Base-by-base conservation (phyloP, 2,797 vertebrate genomes). In the Enteromius thamalakanensis region DNA sequence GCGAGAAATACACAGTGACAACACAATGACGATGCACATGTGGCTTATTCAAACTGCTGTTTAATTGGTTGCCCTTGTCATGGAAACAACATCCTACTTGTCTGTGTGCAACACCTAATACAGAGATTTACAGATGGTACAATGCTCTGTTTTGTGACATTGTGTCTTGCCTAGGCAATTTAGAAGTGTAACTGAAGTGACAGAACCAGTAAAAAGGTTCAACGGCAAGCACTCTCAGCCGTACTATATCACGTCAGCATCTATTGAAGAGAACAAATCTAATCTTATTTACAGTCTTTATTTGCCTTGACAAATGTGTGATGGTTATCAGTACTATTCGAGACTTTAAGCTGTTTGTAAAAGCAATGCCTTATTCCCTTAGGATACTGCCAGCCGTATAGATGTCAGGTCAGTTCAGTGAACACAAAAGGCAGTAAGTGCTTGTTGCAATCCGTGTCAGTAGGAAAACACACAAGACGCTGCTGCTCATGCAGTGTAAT, bases 21-120 rank as follows among this genome's bases (percentile, higher is more conserved):
- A 81, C 72, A 72, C 62, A 82, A 76, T 83, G 45, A 77, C 69
- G 23, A 45, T 67, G 74, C 80, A 65, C 47, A 34, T 71, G 21
- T 85, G 74, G 74, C 74, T 86, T 68, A 76, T 86, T 88, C 81
- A 85, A 45, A 45, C 83, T 84, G 62, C 65, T 42, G 45, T 86
- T 80, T 88, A 86, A 86, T 83, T 85, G 83, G 85, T 79, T 84
- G 80, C 83, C 83, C 83, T 79, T 83, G 81, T 81, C 86, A 72
- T 64, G 76, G 74, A 58, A 80, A 79, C 83, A 78, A 64, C 84
- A 79, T 85, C 53, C 68, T 62, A 76, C 51, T 75, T 55, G 58
- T 69, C 77, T 77, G 15, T 74, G 19, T 65, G 81, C 51, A 69
- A 70, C 71, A 45, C 21, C 21, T 64, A 76, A 87, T 53, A 64